phyloP scores from a whole-genome alignment of 2,888 invertebrate species.

The Mechanitis mazaeus region DNA sequence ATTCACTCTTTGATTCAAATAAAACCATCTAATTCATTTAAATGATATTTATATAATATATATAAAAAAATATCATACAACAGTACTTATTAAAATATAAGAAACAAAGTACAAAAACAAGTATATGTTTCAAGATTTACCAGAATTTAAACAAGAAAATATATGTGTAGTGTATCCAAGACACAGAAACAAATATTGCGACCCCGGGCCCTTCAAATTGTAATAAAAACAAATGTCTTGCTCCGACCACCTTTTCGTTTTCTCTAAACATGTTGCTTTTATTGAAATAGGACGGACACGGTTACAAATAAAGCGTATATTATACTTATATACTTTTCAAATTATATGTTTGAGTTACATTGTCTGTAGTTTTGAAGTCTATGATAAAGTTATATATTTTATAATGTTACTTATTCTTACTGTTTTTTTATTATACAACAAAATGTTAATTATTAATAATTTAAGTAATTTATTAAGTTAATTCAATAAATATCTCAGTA shows the following conservation, averaged over 20 bases:
- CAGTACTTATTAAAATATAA: too few relatives aligned
- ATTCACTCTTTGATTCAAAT: too few relatives aligned
- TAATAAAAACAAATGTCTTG: slow-evolving; percentile 52
- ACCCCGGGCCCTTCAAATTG: slow-evolving; percentile 45
- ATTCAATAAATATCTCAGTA: neutral
- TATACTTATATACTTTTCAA: too few relatives aligned
- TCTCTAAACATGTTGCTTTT: slow-evolving; percentile 49
- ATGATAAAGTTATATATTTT: too few relatives aligned
- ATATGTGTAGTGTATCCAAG: slow-evolving; percentile 10
- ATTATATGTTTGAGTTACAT: too few relatives aligned
- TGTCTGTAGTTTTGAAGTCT: too few relatives aligned
- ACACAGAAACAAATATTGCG: slow-evolving; percentile 48
- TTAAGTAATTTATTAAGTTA: neutral
- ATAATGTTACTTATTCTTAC: too few relatives aligned
- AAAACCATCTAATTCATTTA: too few relatives aligned
- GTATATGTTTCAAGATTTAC: neutral
- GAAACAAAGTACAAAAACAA: neutral
- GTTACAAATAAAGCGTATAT: slow-evolving; percentile 4
- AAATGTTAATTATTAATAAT: too few relatives aligned
- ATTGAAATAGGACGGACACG: slow-evolving; percentile 42
- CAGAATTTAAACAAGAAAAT: slow-evolving; percentile 9
- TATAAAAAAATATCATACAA: too few relatives aligned
- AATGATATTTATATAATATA: too few relatives aligned
- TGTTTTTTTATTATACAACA: too few relatives aligned
- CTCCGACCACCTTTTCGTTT: slow-evolving; percentile 52